Conservation (phyloP, 2,797 vertebrate species). For the Nasua narica region DNA sequence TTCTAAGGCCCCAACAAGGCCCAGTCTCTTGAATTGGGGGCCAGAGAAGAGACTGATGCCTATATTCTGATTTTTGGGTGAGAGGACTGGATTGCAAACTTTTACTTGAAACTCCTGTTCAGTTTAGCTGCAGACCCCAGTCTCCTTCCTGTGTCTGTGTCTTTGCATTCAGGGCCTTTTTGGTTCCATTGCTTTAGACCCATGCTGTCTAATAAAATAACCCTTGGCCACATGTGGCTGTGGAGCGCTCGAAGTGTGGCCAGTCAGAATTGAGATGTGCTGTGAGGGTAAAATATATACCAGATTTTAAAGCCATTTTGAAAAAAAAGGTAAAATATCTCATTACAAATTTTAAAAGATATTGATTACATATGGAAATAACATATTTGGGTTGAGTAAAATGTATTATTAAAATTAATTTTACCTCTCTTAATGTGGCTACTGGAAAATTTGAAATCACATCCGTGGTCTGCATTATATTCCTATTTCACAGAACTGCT, state of each 20-base stretch:
- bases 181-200: not conserved
- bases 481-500: not conserved
- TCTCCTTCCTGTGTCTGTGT: not conserved
- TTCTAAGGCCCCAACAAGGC: not conserved
- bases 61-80: not conserved
- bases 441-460: not conserved
- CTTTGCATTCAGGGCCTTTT: not conserved
- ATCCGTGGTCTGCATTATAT: not conserved
- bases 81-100: not conserved
- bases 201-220: not conserved
- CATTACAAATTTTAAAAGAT: not conserved
- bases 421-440: not conserved
- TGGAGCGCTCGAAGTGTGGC: not conserved
- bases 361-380: not conserved
- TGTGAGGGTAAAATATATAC: not conserved
- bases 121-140: not conserved
- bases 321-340: not conserved
- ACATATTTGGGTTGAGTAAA: not conserved
- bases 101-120: not conserved
- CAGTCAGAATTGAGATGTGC: not conserved
- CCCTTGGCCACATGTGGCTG: accelerated
- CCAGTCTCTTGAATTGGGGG: not conserved
- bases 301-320: not conserved
- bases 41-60: not conserved
- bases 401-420: not conserved